A percentile compares a stretch with the other conserved stretches of the same genome.
Conservation (phyloP, 2,888 invertebrate species). For the Hypolimnas misippus region DNA sequence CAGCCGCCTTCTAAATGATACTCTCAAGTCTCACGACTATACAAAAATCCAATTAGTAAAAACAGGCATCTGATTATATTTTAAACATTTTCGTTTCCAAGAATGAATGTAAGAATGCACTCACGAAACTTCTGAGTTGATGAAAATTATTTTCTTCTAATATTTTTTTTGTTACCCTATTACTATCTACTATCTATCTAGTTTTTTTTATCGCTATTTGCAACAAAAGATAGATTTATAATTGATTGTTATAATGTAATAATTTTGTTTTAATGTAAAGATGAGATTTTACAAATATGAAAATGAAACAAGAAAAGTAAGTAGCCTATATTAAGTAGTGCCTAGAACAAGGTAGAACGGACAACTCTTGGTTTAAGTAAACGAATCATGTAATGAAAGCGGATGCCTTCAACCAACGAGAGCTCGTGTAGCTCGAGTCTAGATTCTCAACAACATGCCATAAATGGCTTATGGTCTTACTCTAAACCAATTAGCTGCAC, state of each 20-base stretch:
- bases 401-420: slow-evolving; percentile 45
- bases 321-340: background rate
- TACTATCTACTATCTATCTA: too few relatives aligned
- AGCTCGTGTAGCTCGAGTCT: slow-evolving; percentile 56
- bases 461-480: slow-evolving; percentile 64
- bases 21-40: slow-evolving; percentile 37
- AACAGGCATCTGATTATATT: slow-evolving; percentile 13
- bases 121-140: slow-evolving; percentile 54
- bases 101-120: slow-evolving; percentile 37
- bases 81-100: slow-evolving; percentile 15
- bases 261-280: too few relatives aligned
- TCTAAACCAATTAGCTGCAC: slow-evolving; percentile 59
- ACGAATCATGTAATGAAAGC: slow-evolving; percentile 57
- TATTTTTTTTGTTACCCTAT: too few relatives aligned
- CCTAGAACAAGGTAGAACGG: background rate
- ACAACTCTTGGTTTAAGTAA: slow-evolving; percentile 31
- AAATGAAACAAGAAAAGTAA: background rate
- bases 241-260: too few relatives aligned
- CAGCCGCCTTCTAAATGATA: slow-evolving; percentile 45
- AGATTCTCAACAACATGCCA: slow-evolving; percentile 62
- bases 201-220: too few relatives aligned
- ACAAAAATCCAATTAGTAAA: slow-evolving; percentile 51
- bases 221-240: too few relatives aligned
- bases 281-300: too few relatives aligned
- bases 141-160: background rate